Evolutionary conservation across 2,797 vertebrate species (phyloP).

Genomic region (Hirundo rustica): DNA sequence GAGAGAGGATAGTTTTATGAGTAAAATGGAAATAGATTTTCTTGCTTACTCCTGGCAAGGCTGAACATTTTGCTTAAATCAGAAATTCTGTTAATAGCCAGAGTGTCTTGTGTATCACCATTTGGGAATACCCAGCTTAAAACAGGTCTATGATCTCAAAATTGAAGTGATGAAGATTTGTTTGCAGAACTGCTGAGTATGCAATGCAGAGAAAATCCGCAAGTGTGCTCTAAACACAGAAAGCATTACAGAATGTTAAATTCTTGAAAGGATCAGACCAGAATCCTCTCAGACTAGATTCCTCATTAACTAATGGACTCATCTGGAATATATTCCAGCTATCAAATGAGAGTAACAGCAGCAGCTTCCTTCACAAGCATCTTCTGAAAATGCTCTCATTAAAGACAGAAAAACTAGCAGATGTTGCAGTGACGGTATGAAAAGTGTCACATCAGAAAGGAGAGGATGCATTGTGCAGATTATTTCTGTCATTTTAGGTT

Average conservation of each 20-base stretch:
- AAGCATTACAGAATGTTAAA: not conserved
- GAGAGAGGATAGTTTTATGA: not conserved
- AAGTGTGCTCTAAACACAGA: not conserved
- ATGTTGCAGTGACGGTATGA: not conserved
- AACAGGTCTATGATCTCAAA: not conserved
- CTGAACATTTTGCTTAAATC: not conserved
- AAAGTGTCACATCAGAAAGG: not conserved
- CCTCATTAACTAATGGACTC: not conserved
- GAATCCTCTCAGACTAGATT: not conserved
- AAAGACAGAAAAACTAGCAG: rapidly evolving
- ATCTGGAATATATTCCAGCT: not conserved
- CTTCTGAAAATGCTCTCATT: not conserved
- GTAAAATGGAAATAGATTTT: not conserved
- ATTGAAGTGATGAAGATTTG: not conserved
- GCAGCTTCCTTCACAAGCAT: not conserved
- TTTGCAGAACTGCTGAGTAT: not conserved
- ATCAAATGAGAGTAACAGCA: not conserved
- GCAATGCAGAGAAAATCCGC: not conserved
- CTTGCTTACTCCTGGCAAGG: not conserved
- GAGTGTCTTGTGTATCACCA: not conserved
- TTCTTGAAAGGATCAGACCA: not conserved
- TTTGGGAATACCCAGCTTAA: not conserved
- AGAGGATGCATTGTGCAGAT: not conserved
- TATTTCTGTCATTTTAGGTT: not conserved
- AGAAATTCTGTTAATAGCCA: not conserved